A percentile compares a stretch with the other conserved stretches of the same genome.
Conservation (phyloP, 2,888 invertebrate species). For the Agrochola macilenta region DNA sequence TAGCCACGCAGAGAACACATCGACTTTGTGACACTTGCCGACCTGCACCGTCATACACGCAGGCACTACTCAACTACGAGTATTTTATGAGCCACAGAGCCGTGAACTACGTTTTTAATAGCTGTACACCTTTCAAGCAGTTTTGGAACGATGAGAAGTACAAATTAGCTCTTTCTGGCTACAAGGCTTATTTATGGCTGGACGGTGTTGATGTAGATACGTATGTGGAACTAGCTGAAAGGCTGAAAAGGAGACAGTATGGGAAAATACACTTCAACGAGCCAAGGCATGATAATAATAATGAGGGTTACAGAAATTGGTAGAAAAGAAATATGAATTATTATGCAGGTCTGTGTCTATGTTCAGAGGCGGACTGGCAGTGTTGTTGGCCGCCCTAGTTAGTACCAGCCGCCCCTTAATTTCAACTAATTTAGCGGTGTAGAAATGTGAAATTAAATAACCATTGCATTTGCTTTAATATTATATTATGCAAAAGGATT, state of each 20-base stretch:
- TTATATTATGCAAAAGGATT: too few relatives aligned
- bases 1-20: conserved; percentile 60
- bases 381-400: too few relatives aligned
- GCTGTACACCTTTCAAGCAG: not conserved
- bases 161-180: not conserved
- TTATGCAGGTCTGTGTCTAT: too few relatives aligned
- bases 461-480: too few relatives aligned
- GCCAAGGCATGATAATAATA: not conserved
- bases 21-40: conserved; percentile 65
- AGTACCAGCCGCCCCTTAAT: too few relatives aligned
- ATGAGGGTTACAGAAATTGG: too few relatives aligned
- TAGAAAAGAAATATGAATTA: too few relatives aligned
- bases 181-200: not conserved
- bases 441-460: too few relatives aligned
- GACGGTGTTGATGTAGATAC: not conserved
- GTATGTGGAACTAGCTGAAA: not conserved
- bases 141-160: not conserved
- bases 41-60: conserved; percentile 36
- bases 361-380: too few relatives aligned
- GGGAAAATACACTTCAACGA: not conserved
- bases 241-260: not conserved
- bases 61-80: not conserved
- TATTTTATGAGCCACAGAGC: not conserved
- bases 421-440: too few relatives aligned
- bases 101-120: conserved; percentile 6